Evolutionary conservation across 2,113 vertebrate species (phyloP).

Genomic region (Pholis gunnellus): DNA sequence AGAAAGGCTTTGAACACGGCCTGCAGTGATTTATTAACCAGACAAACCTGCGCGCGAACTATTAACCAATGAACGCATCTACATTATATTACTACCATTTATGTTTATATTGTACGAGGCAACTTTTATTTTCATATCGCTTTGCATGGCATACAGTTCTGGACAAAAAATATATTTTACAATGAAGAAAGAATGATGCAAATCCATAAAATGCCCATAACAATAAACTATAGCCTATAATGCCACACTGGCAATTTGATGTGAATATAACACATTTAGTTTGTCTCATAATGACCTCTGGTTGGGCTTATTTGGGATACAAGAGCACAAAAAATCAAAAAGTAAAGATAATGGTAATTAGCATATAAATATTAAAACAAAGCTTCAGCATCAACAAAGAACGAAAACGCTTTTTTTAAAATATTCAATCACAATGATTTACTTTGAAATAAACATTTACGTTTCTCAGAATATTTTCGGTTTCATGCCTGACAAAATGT

Average conservation of each 20-base stretch:
- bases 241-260: neutral
- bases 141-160: neutral
- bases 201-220: neutral
- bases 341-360: neutral
- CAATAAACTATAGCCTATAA: neutral
- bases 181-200: neutral
- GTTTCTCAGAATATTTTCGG: neutral
- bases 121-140: neutral
- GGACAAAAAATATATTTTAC: neutral
- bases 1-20: constrained; percentile 14
- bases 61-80: neutral
- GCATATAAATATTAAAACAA: neutral
- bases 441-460: neutral
- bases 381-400: neutral
- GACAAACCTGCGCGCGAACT: neutral
- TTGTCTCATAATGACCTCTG: neutral
- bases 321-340: neutral
- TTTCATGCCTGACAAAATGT: neutral
- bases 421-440: neutral
- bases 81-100: neutral
- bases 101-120: neutral
- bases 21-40: constrained; percentile 21
- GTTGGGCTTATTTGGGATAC: neutral
- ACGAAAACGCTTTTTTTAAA: neutral
- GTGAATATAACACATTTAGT: neutral